A percentile compares a stretch with the other conserved stretches of the same genome.
Evolutionary conservation across 2,888 invertebrate species (phyloP).

Genomic region (Omphaloscelis lunosa): DNA sequence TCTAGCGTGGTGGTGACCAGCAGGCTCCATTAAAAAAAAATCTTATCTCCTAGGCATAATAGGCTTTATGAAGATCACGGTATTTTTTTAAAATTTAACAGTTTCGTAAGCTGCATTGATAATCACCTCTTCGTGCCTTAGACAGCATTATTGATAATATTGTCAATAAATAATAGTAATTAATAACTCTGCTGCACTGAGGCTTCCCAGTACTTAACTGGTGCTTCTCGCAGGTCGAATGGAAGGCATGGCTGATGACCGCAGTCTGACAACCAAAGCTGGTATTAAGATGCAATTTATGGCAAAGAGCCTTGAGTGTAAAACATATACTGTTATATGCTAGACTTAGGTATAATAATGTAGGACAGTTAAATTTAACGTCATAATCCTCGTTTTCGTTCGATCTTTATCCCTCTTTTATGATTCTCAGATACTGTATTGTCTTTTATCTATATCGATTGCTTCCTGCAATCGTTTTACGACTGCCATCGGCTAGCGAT

Average conservation of each 20-base stretch:
- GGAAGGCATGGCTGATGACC: neutral
- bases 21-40: neutral
- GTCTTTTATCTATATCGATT: conserved; percentile 19
- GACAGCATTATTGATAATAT: neutral
- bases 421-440: conserved; percentile 6
- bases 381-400: neutral
- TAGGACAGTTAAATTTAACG: neutral
- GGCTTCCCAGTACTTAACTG: neutral
- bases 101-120: neutral
- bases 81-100: neutral
- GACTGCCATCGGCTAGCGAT: conserved; percentile 3
- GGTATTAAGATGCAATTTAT: neutral
- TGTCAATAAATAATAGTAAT: neutral
- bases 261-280: neutral
- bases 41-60: neutral
- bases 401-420: neutral
- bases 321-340: neutral
- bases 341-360: neutral
- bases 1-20: neutral
- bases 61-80: too few relatives aligned
- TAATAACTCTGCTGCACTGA: neutral
- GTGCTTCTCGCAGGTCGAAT: neutral
- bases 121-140: neutral
- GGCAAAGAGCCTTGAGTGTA: neutral
- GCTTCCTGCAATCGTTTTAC: conserved; percentile 33